phyloP scores from a whole-genome alignment of 2,797 vertebrate species.

The Melanotaenia pygmaea region DNA sequence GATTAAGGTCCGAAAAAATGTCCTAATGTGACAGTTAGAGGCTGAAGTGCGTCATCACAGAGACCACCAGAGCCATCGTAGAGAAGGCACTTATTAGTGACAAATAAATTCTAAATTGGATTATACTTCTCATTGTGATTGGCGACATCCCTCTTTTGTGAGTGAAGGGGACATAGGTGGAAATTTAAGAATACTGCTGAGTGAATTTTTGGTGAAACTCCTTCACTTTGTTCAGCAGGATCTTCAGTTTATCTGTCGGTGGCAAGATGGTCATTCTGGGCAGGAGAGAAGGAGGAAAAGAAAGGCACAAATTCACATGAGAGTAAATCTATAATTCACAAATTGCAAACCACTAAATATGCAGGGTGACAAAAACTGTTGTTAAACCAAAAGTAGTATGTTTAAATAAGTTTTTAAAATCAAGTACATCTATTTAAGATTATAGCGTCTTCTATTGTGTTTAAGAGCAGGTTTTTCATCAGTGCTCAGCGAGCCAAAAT shows the following conservation, averaged over 20 bases:
- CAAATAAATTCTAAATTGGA: constrained; percentile 52
- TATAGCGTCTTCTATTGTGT: not conserved
- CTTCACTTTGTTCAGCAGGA: constrained; percentile 87
- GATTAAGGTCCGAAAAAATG: constrained; percentile 27
- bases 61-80: constrained; percentile 54
- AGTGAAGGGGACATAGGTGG: not conserved
- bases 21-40: constrained; percentile 41
- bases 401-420: not conserved
- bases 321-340: not conserved
- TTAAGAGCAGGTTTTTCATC: not conserved
- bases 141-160: constrained; percentile 11
- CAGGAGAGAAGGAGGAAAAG: not conserved
- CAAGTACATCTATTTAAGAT: not conserved
- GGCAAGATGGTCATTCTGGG: constrained; percentile 94
- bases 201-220: constrained; percentile 89
- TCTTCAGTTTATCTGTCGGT: constrained; percentile 85
- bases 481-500: not conserved
- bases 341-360: not conserved
- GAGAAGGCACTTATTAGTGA: constrained; percentile 71
- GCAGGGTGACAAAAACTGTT: not conserved
- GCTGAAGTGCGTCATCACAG: constrained; percentile 64
- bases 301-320: not conserved
- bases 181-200: constrained; percentile 83
- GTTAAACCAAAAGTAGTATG: too few relatives aligned
- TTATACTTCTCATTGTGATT: constrained; percentile 36